phyloP scores from a whole-genome alignment of 2,113 vertebrate species.

The Dipodomys ordii region DNA sequence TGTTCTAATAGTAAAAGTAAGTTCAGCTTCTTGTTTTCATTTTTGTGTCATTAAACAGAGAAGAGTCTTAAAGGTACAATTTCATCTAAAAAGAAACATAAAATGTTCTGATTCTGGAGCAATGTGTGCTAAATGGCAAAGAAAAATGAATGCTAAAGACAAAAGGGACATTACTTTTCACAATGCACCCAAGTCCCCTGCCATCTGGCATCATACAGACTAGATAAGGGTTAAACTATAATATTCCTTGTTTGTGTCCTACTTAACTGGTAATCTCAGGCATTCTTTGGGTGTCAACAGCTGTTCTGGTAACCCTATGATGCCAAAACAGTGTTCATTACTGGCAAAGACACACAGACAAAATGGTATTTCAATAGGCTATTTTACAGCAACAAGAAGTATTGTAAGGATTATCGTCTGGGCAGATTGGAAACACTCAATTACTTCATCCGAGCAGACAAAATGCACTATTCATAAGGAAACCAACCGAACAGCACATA shows the following conservation, averaged over 20 bases:
- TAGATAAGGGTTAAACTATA: constrained; percentile 55
- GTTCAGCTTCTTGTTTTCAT: not conserved
- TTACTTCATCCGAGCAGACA: constrained; percentile 77
- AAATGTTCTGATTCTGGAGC: constrained; percentile 8
- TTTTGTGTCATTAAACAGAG: constrained; percentile 29
- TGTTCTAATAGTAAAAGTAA: constrained; percentile 34
- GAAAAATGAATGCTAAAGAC: constrained; percentile 23
- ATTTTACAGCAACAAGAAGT: constrained; percentile 70
- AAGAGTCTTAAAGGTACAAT: not conserved
- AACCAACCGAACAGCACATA: constrained; percentile 71
- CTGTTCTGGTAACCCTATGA: constrained; percentile 71
- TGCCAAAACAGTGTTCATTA: constrained; percentile 74
- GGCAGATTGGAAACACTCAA: constrained; percentile 75
- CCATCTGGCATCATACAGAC: constrained; percentile 52
- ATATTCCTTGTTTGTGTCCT: constrained; percentile 55
- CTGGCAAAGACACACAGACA: constrained; percentile 69
- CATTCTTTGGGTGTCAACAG: constrained; percentile 75
- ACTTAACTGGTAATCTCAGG: constrained; percentile 51
- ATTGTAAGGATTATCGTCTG: constrained; percentile 67
- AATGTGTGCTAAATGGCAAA: constrained; percentile 8
- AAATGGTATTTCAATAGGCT: constrained; percentile 63
- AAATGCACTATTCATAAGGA: constrained; percentile 78
- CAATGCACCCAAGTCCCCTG: not conserved
- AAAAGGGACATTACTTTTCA: constrained; percentile 12
- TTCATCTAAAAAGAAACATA: constrained; percentile 26